Base-by-base conservation (phyloP, 2,797 vertebrate species). In the Darevskia mixta region DNA sequence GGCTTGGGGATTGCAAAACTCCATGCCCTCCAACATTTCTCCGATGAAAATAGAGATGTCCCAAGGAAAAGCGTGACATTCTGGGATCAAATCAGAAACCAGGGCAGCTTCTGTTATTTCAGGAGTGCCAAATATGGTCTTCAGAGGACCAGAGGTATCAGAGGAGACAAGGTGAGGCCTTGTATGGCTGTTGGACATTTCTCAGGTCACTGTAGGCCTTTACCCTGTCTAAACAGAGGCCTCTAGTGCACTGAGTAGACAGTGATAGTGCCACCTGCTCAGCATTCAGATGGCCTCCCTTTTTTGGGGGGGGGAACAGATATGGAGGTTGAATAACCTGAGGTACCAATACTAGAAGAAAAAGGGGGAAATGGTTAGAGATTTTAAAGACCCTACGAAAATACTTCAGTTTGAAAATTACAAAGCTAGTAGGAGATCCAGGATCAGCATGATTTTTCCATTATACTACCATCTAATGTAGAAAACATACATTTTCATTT, bases 381-480 rank as follows among this genome's bases (percentile, higher is more conserved):
- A 35, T 91, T 94, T 91, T 94, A 91, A 93, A 91, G 73, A 90
- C 71, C 76, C 55, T 93, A 81, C 55, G 89, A 90, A 87, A 83
- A 83, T 79, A 92, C 78, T 87, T 90, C 91, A 90, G 88, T 87
- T 83, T 43, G 85, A 91, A 76, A 79, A 78, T 27, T 76, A 83
- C 79, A 91, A 85, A 87, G 43, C 67, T 69, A 89, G 15, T 20
- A 45, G 23, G 85, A 91, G 84, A 91, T 86, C 87, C 92, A 95
- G 95, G 91, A 94, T 87, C 85, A 94, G 91, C 92, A 92, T 91
- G 45, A 82, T 58, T 95, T 95, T 93, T 93, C 84, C 81, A 95
- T 90, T 94, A 91, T 78, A 85, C 61, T 89, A 83, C 91, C 29
- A 94, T 93, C 82, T 94, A 86, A 92, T 94, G 66, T 18, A 87